phyloP scores from a whole-genome alignment of 1,140 invertebrate species.

The Caenorhabditis inopinata region DNA sequence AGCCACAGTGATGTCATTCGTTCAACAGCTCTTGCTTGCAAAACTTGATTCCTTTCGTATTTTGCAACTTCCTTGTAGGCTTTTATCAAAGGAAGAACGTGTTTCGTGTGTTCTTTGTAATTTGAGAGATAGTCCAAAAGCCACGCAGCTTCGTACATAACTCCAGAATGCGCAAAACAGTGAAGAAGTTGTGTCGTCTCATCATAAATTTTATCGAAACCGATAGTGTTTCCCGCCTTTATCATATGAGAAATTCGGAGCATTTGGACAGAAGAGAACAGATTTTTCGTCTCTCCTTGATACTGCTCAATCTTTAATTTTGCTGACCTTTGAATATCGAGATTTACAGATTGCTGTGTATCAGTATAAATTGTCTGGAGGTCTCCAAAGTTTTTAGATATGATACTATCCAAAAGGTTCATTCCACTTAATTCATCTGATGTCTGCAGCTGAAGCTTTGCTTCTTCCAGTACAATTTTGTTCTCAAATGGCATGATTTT shows the following conservation, averaged over 20 bases:
- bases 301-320: not conserved
- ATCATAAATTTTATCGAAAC: not conserved
- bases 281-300: not conserved
- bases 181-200: not conserved
- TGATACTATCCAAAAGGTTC: not conserved
- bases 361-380: not conserved
- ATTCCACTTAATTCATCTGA: slow-evolving; percentile 5
- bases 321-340: not conserved
- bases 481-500: not conserved
- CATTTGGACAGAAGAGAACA: slow-evolving; percentile 19
- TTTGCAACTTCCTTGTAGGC: not conserved
- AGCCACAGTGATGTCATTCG: slow-evolving; percentile 6
- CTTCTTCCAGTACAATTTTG: not conserved
- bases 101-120: not conserved
- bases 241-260: slow-evolving; percentile 9
- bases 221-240: not conserved
- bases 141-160: slow-evolving; percentile 8
- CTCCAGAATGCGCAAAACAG: not conserved
- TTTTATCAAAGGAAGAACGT: not conserved
- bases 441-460: not conserved
- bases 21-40: not conserved
- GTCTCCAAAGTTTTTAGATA: not conserved
- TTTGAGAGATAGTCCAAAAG: slow-evolving; percentile 2
- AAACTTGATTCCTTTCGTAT: not conserved
- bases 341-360: slow-evolving; percentile 1